Base-by-base conservation (phyloP, 2,113 vertebrate genomes). In the Microcebus lehilahytsara region DNA sequence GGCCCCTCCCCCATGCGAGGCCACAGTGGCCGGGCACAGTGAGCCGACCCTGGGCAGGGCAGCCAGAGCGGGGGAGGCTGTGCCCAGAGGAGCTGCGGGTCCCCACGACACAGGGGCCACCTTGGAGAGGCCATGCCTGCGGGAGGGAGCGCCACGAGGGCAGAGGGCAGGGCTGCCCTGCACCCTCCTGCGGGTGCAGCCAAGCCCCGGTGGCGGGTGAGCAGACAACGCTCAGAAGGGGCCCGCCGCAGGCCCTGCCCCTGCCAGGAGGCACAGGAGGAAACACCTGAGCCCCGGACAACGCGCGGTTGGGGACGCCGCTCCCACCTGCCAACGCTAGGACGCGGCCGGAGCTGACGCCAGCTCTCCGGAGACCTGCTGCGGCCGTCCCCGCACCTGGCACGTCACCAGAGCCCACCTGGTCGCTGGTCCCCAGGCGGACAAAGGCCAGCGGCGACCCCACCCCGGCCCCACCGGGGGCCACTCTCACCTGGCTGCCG, bases 401-500 rank as follows among this genome's bases (percentile, higher is more conserved):
- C n/a, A 11, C 1, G 14, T 1, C 49, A 62, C 3, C 7, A 66
- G 4, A 27, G 17, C 6, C 1, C 6, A n/a, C 42, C 12, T 1
- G 7, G 42, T 9, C 51, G 12, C 12, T 16, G 56, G 9, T 4
- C 23, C 64, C 66, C 30, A 56, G 62, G 22, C 6, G 23, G 23
- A 13, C 11, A 13, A 34, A 34, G 32, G 34, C 22, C 14, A 30
- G 0, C 2, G 3, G 8, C 9, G 1, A 20, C 0, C 53, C 51
- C 13, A 53, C 51, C 13, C 3, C 3, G 51, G 13, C 13, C 51
- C 13, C 51, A 53, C 51, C 3, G 51, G 51, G 51, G 51, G 56
- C 20, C 56, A 58, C 56, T 10, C 78, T 97, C 97, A 99, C 99
- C 99, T 99, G 99, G 98, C 98, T 99, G 95, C 99, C 99, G 80